A percentile compares a stretch with the other conserved stretches of the same genome.
Conservation (phyloP, 2,888 invertebrate genomes). For the Hartigia nigra region DNA sequence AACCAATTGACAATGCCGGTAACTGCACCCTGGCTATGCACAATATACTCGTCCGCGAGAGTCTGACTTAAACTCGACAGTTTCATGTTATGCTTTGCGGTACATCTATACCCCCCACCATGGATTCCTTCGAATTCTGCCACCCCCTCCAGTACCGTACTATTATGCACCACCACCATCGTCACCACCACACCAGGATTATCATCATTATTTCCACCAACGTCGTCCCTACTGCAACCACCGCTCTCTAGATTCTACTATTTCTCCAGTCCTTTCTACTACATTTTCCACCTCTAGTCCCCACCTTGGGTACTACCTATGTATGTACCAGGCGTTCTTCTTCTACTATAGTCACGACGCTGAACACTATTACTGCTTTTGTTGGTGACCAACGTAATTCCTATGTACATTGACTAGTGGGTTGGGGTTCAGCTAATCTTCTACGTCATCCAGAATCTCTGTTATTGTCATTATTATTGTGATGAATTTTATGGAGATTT, state of each 20-base stretch:
- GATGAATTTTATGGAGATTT: background rate
- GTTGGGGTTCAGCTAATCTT: background rate
- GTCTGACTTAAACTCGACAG: constrained; percentile 44
- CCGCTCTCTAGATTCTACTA: background rate
- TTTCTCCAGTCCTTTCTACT: background rate
- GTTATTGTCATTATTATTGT: background rate
- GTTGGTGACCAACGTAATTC: constrained; percentile 1
- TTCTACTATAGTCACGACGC: background rate
- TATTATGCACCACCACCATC: constrained; percentile 4
- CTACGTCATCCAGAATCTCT: background rate
- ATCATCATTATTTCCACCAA: background rate
- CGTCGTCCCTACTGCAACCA: background rate
- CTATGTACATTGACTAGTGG: background rate
- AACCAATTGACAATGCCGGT: constrained; percentile 32
- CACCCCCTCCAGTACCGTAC: background rate
- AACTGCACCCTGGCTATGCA: constrained; percentile 38
- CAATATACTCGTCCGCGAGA: constrained; percentile 34
- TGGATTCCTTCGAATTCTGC: background rate
- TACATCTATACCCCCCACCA: constrained; percentile 32
- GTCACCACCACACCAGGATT: constrained; percentile 10
- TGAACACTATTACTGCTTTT: background rate
- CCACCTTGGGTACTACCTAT: background rate
- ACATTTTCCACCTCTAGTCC: constrained; percentile 21
- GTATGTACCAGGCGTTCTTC: background rate
- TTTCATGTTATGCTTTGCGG: constrained; percentile 48